Conservation (phyloP, 2,888 invertebrate genomes). For the Gortyna flavago region DNA sequence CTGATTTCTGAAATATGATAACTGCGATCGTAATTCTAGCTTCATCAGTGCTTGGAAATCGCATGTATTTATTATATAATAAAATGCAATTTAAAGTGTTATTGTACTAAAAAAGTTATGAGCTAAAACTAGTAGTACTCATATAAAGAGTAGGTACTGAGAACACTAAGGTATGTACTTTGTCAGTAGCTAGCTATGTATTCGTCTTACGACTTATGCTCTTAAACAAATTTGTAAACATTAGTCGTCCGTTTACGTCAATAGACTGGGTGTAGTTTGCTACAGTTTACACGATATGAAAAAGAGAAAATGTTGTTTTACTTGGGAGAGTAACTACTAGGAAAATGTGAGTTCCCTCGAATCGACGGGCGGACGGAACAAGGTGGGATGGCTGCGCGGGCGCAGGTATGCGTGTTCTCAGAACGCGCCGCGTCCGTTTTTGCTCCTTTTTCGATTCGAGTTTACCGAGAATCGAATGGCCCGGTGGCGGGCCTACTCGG, state of each 20-base stretch:
- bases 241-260: conserved; percentile 47
- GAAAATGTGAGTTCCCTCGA: conserved; percentile 83
- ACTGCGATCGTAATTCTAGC: conserved; percentile 48
- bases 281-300: conserved; percentile 64
- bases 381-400: conserved; percentile 84
- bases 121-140: not conserved
- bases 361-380: conserved; percentile 77
- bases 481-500: conserved; percentile 89
- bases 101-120: not conserved
- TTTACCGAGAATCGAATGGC: conserved; percentile 89
- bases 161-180: not conserved
- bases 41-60: conserved; percentile 45
- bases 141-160: not conserved
- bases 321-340: conserved; percentile 74
- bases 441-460: conserved; percentile 90
- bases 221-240: conserved; percentile 53
- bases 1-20: conserved; percentile 67
- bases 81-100: conserved; percentile 15
- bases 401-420: conserved; percentile 89
- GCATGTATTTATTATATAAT: conserved; percentile 36
- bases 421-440: conserved; percentile 87
- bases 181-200: conserved; percentile 16
- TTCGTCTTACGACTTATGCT: conserved; percentile 22
- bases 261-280: conserved; percentile 38
- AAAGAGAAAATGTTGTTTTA: conserved; percentile 70